A percentile compares a stretch with the other conserved stretches of the same genome.
These are phyloP conservation scores for Iguana delicatissima DNA, from an alignment of 2,797 vertebrate species.

Conservation along the genomic window DNA sequence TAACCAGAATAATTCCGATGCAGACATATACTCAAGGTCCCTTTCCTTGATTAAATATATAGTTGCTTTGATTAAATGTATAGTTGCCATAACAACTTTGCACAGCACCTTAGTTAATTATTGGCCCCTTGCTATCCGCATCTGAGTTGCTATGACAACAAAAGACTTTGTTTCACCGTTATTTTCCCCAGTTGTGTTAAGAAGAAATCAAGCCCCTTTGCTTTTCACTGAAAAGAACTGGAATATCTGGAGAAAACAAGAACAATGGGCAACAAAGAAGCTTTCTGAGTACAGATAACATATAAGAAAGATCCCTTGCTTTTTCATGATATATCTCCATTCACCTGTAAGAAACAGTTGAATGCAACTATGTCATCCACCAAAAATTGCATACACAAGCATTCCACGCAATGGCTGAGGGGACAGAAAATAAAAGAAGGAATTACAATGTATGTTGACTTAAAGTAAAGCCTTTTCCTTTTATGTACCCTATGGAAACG, in stretches of 20 bases:
- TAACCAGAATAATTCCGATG: conserved; percentile 52
- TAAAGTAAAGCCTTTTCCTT: background rate
- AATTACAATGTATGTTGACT: background rate
- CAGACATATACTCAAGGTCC: conserved; percentile 38
- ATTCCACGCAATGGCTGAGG: background rate
- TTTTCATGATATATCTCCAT: background rate
- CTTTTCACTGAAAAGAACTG: conserved; percentile 58
- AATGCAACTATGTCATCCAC: conserved; percentile 22
- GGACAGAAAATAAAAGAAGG: background rate
- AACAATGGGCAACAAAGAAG: conserved; percentile 34
- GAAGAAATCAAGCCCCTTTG: conserved; percentile 57
- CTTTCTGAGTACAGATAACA: conserved; percentile 39
- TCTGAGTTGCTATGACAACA: conserved; percentile 79
- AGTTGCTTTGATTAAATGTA: conserved; percentile 56
- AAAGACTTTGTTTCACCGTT: conserved; percentile 67
- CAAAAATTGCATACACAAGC: background rate
- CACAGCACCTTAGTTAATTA: conserved; percentile 70
- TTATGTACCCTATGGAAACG: background rate
- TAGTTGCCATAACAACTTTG: conserved; percentile 78
- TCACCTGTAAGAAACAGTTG: conserved; percentile 44
- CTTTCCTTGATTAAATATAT: conserved; percentile 36
- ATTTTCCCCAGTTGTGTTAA: conserved; percentile 40
- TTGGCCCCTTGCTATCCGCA: conserved; percentile 68
- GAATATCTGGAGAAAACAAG: conserved; percentile 55
- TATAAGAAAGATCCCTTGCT: conserved; percentile 32